A percentile compares a stretch with the other conserved stretches of the same genome.
Evolutionary conservation across 1,140 invertebrate species (phyloP).

Genomic region (Hesperophylax magnus): DNA sequence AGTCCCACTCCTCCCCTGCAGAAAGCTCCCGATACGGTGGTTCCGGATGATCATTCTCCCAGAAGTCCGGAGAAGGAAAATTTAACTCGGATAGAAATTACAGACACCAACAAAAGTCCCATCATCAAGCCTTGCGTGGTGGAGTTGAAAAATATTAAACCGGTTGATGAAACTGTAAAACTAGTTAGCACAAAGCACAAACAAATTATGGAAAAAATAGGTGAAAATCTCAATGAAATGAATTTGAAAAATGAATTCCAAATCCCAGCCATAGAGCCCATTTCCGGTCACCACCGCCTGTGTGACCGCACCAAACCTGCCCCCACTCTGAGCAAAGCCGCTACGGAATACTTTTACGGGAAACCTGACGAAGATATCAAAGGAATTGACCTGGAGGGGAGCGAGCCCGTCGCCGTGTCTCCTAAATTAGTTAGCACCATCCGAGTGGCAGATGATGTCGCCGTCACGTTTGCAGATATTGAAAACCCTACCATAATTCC

Average conservation of each 20-base stretch:
- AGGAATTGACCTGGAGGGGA: constrained; percentile 56
- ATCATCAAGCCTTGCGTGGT: background rate
- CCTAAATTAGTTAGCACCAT: constrained; percentile 32
- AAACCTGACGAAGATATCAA: constrained; percentile 59
- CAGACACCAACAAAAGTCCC: constrained; percentile 8
- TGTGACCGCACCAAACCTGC: constrained; percentile 70
- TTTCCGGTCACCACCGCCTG: constrained; percentile 72
- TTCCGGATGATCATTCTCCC: background rate
- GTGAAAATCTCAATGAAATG: constrained; percentile 61
- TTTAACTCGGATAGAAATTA: background rate
- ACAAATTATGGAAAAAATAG: constrained; percentile 59
- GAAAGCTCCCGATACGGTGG: background rate
- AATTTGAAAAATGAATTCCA: constrained; percentile 61
- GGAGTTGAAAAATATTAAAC: constrained; percentile 25
- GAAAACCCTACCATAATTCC: constrained; percentile 52
- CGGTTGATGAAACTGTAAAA: constrained; percentile 45
- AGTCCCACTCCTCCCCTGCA: constrained; percentile 61
- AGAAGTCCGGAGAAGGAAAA: constrained; percentile 58
- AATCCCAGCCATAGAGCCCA: constrained; percentile 68
- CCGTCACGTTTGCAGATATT: constrained; percentile 51
- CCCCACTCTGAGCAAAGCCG: constrained; percentile 64
- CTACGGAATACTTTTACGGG: constrained; percentile 60
- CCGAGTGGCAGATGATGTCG: constrained; percentile 29
- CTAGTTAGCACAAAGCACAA: constrained; percentile 58
- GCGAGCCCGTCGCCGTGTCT: constrained; percentile 32